Conservation (phyloP, 2,888 invertebrate species). For the Cremastobaeus sp. region DNA sequence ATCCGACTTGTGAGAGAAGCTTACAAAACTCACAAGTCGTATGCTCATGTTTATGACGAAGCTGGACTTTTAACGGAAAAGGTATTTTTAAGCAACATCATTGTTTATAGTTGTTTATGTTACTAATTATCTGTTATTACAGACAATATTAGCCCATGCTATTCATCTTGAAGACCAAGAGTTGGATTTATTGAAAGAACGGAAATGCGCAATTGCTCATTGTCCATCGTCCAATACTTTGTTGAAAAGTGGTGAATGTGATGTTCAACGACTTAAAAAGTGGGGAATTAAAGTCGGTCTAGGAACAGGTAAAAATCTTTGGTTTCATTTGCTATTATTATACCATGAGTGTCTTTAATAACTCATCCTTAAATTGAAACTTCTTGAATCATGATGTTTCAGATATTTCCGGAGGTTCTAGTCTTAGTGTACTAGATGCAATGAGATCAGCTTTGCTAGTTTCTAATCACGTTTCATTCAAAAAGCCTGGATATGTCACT, state of each 20-base stretch:
- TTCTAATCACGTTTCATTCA: constrained; percentile 84
- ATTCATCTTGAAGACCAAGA: constrained; percentile 87
- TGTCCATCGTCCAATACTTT: constrained; percentile 93
- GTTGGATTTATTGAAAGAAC: constrained; percentile 81
- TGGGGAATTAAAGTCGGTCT: constrained; percentile 87
- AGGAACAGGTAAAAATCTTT: constrained; percentile 85
- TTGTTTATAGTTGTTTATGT: neutral
- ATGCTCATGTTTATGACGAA: constrained; percentile 87
- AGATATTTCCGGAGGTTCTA: constrained; percentile 92
- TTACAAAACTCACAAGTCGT: constrained; percentile 81
- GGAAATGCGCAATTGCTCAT: constrained; percentile 87
- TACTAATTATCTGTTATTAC: constrained; percentile 16
- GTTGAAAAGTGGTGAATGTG: constrained; percentile 89
- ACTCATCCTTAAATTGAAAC: too few species aligned
- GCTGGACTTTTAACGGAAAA: constrained; percentile 86
- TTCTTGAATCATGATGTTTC: constrained; percentile 49
- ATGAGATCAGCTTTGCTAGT: constrained; percentile 86
- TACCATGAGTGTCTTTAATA: too few species aligned
- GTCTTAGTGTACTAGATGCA: constrained; percentile 86
- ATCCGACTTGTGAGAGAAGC: constrained; percentile 82
- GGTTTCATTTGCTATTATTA: too few species aligned
- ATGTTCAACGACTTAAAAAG: constrained; percentile 83
- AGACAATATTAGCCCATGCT: constrained; percentile 91
- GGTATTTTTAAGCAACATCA: constrained; percentile 77
- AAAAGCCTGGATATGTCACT: constrained; percentile 79